Evolutionary conservation across 2,888 invertebrate species (phyloP).

Genomic region (Drosophila siamana): DNA sequence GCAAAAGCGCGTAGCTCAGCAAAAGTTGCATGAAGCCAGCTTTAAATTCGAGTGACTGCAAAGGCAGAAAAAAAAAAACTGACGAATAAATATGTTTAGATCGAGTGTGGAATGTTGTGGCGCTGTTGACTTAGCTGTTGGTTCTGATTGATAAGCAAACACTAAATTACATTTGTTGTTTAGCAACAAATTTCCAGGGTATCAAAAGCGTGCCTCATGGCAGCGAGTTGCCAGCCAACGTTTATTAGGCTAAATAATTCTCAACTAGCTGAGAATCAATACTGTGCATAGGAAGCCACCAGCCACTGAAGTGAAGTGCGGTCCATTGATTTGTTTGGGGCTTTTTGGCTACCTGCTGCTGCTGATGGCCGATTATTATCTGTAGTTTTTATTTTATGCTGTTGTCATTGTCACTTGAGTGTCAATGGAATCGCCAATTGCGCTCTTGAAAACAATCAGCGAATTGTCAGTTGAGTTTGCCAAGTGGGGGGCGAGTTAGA

Average conservation of each 20-base stretch:
- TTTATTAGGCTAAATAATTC: constrained; percentile 43
- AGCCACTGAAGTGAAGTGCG: not conserved
- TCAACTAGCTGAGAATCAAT: constrained; percentile 44
- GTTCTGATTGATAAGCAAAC: not conserved
- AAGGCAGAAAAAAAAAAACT: not conserved
- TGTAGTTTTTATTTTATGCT: constrained; percentile 9
- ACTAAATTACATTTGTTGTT: not conserved
- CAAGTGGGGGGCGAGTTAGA: not conserved
- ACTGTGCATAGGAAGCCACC: constrained; percentile 40
- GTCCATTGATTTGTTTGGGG: constrained; percentile 11
- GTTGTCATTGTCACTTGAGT: constrained; percentile 46
- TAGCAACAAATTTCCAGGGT: not conserved
- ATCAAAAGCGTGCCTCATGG: constrained; percentile 5
- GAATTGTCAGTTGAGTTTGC: constrained; percentile 38
- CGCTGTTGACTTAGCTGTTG: not conserved
- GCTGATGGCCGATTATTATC: constrained; percentile 23
- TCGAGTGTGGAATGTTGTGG: not conserved
- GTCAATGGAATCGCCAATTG: constrained; percentile 61
- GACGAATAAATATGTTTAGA: not conserved
- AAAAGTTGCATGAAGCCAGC: not conserved
- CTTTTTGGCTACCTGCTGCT: constrained; percentile 17
- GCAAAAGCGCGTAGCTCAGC: no score
- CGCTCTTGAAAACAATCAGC: constrained; percentile 54
- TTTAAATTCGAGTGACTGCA: not conserved
- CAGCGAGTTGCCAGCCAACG: not conserved